These are phyloP conservation scores for Morone chrysops DNA, from an alignment of 2,113 vertebrate species.

Conservation along the genomic window DNA sequence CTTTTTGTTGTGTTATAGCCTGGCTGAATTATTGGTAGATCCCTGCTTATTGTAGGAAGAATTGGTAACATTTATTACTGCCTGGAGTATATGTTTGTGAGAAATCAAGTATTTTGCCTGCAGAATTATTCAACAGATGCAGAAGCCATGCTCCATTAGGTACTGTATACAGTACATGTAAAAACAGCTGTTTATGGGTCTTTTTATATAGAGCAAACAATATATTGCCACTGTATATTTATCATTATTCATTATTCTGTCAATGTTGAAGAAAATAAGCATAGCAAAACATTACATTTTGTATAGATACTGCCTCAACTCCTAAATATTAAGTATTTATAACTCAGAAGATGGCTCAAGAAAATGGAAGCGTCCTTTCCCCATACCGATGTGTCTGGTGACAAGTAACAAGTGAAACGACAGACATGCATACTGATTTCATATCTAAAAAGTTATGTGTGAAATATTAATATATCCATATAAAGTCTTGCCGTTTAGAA, in stretches of 20 bases:
- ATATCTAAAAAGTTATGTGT: neutral
- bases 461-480: neutral
- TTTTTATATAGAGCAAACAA: neutral
- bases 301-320: neutral
- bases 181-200: neutral
- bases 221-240: neutral
- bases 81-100: neutral
- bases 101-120: slow-evolving; percentile 12
- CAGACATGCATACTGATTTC: neutral
- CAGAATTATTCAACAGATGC: slow-evolving; percentile 37
- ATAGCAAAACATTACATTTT: neutral
- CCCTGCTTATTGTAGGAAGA: neutral
- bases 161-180: neutral
- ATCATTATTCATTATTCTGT: neutral
- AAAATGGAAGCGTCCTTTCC: neutral
- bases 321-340: neutral
- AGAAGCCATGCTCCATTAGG: slow-evolving; percentile 34
- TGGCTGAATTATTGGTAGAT: slow-evolving; percentile 18
- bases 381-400: neutral
- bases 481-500: neutral
- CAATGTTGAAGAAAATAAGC: neutral
- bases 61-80: slow-evolving; percentile 2
- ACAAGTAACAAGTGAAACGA: neutral
- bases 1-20: slow-evolving; percentile 1
- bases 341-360: neutral